Evolutionary conservation across 1,140 invertebrate species (phyloP).

Genomic region (Cotesia chilonis): DNA sequence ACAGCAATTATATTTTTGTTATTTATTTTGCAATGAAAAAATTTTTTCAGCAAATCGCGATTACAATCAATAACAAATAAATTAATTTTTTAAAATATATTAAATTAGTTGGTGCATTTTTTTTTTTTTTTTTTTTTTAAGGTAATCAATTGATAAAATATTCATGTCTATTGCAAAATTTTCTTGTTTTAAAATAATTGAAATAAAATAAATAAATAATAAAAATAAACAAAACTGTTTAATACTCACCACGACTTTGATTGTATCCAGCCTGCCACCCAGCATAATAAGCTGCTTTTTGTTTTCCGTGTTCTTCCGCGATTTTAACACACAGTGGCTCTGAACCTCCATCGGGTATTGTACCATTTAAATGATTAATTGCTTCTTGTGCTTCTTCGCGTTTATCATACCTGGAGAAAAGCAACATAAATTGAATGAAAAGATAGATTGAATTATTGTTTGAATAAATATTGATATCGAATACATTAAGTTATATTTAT

Average conservation of each 20-base stretch:
- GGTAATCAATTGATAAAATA: too few species aligned
- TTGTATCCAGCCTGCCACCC: constrained; percentile 70
- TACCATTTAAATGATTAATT: constrained; percentile 84
- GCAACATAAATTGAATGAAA: constrained; percentile 35
- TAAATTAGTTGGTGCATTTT: too few species aligned
- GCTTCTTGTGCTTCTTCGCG: constrained; percentile 89
- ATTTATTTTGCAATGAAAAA: too few species aligned
- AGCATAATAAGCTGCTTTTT: constrained; percentile 77
- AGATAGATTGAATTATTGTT: background rate
- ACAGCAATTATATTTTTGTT: background rate
- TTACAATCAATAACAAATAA: too few species aligned
- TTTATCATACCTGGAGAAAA: constrained; percentile 74
- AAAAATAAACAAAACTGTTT: constrained; percentile 21
- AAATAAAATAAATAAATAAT: constrained; percentile 6
- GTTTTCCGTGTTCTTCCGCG: constrained; percentile 92
- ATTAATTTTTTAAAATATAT: too few species aligned
- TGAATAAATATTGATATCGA: constrained; percentile 7
- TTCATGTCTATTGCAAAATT: too few species aligned
- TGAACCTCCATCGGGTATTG: constrained; percentile 82
- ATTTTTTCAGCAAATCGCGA: too few species aligned
- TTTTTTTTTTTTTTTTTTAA: too few species aligned
- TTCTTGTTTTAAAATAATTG: background rate
- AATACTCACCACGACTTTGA: constrained; percentile 66
- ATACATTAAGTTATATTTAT: constrained; percentile 10
- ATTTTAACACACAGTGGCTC: constrained; percentile 87